Base-by-base conservation (phyloP, 2,113 vertebrate species). In the Oriolus oriolus region DNA sequence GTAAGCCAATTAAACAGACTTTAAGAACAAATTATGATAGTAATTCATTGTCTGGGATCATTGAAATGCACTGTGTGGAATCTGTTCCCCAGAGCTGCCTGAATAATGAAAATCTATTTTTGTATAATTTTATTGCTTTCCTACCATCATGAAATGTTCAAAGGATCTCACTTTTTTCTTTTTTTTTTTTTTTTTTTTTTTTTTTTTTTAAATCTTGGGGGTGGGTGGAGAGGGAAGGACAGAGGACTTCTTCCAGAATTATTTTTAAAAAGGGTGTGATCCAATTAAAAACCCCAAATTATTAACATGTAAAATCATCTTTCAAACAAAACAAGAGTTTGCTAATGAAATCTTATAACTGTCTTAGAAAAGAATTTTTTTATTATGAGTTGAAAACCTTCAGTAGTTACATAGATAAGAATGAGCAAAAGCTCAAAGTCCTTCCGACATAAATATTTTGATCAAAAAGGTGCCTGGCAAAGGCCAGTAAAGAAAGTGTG, bases 1-100 rank as follows among this genome's bases (percentile, higher is more conserved):
- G 66, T 93, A 96, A 95, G 87, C 75, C 92, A 95, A 95, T 96
- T 96, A 95, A 95, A 92, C 16, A 92, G 93, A 92, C 35, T 96
- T 96, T 94, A 94, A 88, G 90, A 93, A 93, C 87, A 96, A 95
- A 96, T 96, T 96, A 85, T 74, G 85, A 74, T 63, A 88, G 85
- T 68, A 96, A 94, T 94, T 91, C 92, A 92, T 95, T 94, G 84
- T 86, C 59, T 93, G 87, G 79, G 59, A 85, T 94, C 87, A 94
- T 66, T 92, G 95, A 93, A 77, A 95, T 94, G 71, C 44, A 11
- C 52, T 53, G 50, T n/a, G 68, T 81, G 56, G 79, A 95, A 90
- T 95, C 75, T 60, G 54, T 26, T 96, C 79, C 83, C 87, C 68
- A 86, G 78, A 95, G 87, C 78, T 0, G 16, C 50, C 79, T 93